phyloP scores from a whole-genome alignment of 1,140 invertebrate genomes.

The Drosophila navojoa region DNA sequence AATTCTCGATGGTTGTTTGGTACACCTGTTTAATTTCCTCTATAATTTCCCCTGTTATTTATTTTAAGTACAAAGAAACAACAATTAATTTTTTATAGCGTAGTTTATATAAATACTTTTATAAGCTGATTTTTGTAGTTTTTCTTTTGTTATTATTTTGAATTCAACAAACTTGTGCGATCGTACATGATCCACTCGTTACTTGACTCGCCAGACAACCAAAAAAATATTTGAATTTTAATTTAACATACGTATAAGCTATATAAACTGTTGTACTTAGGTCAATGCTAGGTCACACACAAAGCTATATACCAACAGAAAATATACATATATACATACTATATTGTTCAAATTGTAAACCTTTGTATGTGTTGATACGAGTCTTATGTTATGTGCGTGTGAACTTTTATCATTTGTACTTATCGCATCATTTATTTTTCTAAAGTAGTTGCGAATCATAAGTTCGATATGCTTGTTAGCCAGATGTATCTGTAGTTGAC shows the following conservation, averaged over 20 bases:
- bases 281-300: constrained; percentile 70
- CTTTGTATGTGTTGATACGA: constrained; percentile 79
- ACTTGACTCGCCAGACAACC: constrained; percentile 67
- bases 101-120: constrained; percentile 47
- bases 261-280: constrained; percentile 51
- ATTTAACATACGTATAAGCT: constrained; percentile 71
- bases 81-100: constrained; percentile 68
- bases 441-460: constrained; percentile 63
- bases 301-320: constrained; percentile 17
- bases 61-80: constrained; percentile 55
- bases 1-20: constrained; percentile 85
- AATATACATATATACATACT: constrained; percentile 42
- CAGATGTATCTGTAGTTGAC: constrained; percentile 28
- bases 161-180: constrained; percentile 1
- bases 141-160: constrained; percentile 6
- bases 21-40: constrained; percentile 74
- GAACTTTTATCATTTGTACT: constrained; percentile 74
- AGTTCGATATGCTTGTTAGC: constrained; percentile 64
- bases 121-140: constrained; percentile 54
- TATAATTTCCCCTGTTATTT: constrained; percentile 63
- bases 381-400: constrained; percentile 81
- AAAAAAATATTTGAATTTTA: constrained; percentile 56
- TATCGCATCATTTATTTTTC: constrained; percentile 52
- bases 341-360: constrained; percentile 79
- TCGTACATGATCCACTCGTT: constrained; percentile 15